These are phyloP conservation scores for Oppia nitens DNA, from an alignment of 1,140 invertebrate genomes.

Conservation along the genomic window DNA sequence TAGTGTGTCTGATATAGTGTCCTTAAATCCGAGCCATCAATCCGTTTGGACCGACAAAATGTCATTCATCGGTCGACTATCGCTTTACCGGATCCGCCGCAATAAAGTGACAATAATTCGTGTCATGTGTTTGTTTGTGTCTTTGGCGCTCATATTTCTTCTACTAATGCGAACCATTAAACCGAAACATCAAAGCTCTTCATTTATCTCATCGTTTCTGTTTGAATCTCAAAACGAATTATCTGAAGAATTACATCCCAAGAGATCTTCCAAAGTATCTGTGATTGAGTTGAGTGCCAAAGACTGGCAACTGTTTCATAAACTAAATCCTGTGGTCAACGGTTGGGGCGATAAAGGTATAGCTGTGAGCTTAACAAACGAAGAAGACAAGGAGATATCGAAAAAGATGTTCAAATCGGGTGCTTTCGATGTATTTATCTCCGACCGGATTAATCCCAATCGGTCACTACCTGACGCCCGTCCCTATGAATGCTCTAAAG, in stretches of 20 bases:
- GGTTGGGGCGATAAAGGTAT: conserved; percentile 54
- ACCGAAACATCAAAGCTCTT: not conserved
- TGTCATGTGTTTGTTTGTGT: not conserved
- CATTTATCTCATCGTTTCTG: not conserved
- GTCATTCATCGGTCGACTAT: not conserved
- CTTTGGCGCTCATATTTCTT: not conserved
- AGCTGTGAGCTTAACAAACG: conserved; percentile 38
- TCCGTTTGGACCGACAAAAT: too few species aligned
- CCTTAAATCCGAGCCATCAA: too few species aligned
- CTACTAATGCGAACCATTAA: not conserved
- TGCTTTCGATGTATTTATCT: conserved; percentile 74
- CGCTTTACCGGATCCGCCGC: not conserved
- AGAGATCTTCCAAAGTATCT: not conserved
- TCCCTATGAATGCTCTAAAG: conserved; percentile 36
- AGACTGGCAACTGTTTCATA: conserved; percentile 3
- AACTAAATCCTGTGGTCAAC: conserved; percentile 21
- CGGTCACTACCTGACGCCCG: conserved; percentile 63
- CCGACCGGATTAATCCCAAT: conserved; percentile 65
- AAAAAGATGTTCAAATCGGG: conserved; percentile 54
- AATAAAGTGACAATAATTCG: not conserved
- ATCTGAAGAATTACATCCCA: not conserved
- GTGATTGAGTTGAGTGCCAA: conserved; percentile 1
- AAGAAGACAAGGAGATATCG: conserved; percentile 37
- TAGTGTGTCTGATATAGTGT: too few species aligned
- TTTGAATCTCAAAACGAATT: not conserved